Evolutionary conservation across 2,113 vertebrate species (phyloP).

Genomic region (Pelobates fuscus): DNA sequence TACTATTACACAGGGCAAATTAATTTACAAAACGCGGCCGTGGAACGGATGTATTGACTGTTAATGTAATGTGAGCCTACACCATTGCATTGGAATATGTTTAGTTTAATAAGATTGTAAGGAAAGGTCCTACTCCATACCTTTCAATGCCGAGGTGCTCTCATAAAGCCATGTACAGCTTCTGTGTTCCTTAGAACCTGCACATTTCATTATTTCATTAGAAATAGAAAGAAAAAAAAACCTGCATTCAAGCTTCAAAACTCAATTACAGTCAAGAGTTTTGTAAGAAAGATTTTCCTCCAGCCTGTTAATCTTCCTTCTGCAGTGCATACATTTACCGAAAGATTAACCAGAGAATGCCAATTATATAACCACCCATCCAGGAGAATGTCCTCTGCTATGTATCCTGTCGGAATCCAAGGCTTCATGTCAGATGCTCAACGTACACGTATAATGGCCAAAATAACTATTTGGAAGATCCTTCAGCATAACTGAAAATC

Average conservation of each 20-base stretch:
- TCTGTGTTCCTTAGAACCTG: conserved; percentile 65
- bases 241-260: conserved; percentile 53
- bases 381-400: not conserved
- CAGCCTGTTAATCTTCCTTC: not conserved
- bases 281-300: not conserved
- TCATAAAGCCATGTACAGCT: conserved; percentile 66
- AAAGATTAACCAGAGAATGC: not conserved
- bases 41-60: not conserved
- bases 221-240: too few relatives aligned
- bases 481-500: too few relatives aligned
- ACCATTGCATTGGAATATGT: not conserved
- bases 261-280: conserved; percentile 34
- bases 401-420: too few relatives aligned
- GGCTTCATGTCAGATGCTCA: too few relatives aligned
- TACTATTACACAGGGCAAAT: not conserved
- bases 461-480: too few relatives aligned
- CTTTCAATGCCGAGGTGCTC: conserved; percentile 63
- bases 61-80: conserved; percentile 1
- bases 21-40: not conserved
- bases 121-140: conserved; percentile 63
- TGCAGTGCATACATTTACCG: not conserved
- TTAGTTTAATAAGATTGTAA: conserved; percentile 79
- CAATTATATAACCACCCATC: not conserved
- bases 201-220: conserved; percentile 71
- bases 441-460: too few relatives aligned